Evolutionary conservation across 2,113 vertebrate species (phyloP), one percentile per base, ranked within the genome.

Genomic region (Nannospalax galili): DNA sequence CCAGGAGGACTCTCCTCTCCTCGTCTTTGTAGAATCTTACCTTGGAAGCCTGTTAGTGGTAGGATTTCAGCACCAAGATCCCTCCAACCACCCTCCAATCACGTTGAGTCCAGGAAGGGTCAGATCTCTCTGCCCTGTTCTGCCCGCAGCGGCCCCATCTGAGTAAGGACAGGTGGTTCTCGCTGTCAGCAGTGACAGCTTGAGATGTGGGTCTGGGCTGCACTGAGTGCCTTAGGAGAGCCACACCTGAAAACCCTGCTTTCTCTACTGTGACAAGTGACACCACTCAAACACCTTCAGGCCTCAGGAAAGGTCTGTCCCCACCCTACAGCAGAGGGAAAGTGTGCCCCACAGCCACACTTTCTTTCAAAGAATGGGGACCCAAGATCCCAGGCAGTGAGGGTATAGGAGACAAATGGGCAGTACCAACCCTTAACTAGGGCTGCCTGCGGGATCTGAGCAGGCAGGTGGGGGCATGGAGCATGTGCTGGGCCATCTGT

Each of bases 401-500:
- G 60, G 20, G 0, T 2, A 5, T 1, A 42, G 56, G 62, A 28
- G 12, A 37, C 4, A 0, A 0, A 10, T 0, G 10, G 88, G 0
- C 37, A 4, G 12, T 3, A 90, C 95, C 45, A 65, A 88, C 12
- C 0, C 42, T 22, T 26, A 56, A 0, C 0, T 4, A 26, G 5
- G 0, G 16, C 14, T 4, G 90, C 64, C 5, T 0, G 48, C 2
- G 4, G 69, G 85, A 35, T 9, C 40, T 32, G 3, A 22, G 42
- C 37, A 37, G 92, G 32, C 58, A 69, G 87, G 93, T n/a, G 1
- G 78, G 77, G 70, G 42, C 17, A 40, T 0, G 9, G 37, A 48
- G 84, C 85, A 42, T 64, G 7, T 19, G 90, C 73, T 0, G 0
- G 37, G 58, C 85, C 96, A 62, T 93, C 97, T 91, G 95, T 67